Evolutionary conservation across 2,113 vertebrate genomes (phyloP).

Genomic region (Macrotis lagotis): DNA sequence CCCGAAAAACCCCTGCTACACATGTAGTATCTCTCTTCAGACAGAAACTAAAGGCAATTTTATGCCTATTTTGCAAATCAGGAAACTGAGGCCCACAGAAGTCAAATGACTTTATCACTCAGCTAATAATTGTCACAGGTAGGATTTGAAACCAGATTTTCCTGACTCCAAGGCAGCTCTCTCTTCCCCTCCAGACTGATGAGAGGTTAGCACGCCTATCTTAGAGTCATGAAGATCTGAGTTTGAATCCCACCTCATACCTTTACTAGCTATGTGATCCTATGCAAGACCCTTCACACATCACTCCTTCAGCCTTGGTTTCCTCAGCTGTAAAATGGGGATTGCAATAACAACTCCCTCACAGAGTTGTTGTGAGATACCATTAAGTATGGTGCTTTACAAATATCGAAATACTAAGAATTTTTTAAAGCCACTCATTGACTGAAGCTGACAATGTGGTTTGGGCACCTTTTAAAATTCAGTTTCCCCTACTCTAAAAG

Average conservation of each 20-base stretch:
- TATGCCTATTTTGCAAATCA: not conserved
- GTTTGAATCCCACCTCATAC: not conserved
- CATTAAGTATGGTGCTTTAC: too few species aligned
- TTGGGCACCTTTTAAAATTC: not conserved
- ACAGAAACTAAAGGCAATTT: not conserved
- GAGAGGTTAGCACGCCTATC: too few species aligned
- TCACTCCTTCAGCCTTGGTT: not conserved
- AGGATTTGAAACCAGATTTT: not conserved
- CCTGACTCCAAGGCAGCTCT: not conserved
- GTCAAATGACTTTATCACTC: not conserved
- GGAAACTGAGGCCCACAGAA: not conserved
- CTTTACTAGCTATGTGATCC: not conserved
- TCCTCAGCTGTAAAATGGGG: not conserved
- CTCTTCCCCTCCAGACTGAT: not conserved
- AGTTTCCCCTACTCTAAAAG: not conserved
- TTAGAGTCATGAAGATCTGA: not conserved
- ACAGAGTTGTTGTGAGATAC: not conserved
- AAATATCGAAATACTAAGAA: too few species aligned
- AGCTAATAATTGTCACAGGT: not conserved
- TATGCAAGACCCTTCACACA: not conserved
- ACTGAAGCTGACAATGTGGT: not conserved
- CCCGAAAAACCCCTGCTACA: not conserved
- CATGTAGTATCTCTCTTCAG: too few species aligned
- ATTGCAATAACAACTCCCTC: not conserved
- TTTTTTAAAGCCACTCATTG: not conserved